Base-by-base conservation (phyloP, 2,797 vertebrate species). In the Lacerta bilineata region DNA sequence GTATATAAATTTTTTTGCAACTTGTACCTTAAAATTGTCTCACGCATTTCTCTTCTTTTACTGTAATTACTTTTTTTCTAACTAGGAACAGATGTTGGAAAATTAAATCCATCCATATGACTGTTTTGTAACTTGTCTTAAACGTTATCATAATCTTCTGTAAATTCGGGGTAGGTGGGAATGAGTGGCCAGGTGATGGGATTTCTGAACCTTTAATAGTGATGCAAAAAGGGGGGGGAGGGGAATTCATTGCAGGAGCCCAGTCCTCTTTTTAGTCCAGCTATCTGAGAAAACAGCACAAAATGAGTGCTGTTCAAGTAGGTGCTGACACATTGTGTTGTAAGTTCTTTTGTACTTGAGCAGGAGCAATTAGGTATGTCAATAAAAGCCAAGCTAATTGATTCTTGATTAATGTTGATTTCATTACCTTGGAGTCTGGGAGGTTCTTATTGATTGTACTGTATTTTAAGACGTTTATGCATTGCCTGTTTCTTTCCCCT, bases 351-450 rank as follows among this genome's bases (percentile, higher is more conserved):
- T 71, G 85, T 93, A 76, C 25, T 1, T 88, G 59, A 83, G 9
- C 80, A 91, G 74, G 77, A 72, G 84, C 43, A 83, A 43, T 91
- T 86, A 91, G 43, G 86, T 85, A 85, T 82, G 77, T 86, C 50
- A 90, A 84, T 72, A 93, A 90, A 64, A 81, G 18, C 33, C 41
- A 80, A 88, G 20, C 80, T 88, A 93, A 88, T 78, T 84, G 78
- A 90, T 86, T 87, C 1, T 2, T 83, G 72, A 93, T 89, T 91
- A 93, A 93, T 39, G 76, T 90, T 90, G 74, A 91, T 85, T 89
- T 91, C 18, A 85, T 64, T 61, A 93, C 88, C 89, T 87, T 91
- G 88, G 25, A 89, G n/a, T n/a, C 23, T 87, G 2, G 7, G 89
- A 59, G 68, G 20, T 86, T 61, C n/a, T 43, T 88, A 90, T 80